Conservation (phyloP, 2,113 vertebrate genomes). For the Stegostoma tigrinum region DNA sequence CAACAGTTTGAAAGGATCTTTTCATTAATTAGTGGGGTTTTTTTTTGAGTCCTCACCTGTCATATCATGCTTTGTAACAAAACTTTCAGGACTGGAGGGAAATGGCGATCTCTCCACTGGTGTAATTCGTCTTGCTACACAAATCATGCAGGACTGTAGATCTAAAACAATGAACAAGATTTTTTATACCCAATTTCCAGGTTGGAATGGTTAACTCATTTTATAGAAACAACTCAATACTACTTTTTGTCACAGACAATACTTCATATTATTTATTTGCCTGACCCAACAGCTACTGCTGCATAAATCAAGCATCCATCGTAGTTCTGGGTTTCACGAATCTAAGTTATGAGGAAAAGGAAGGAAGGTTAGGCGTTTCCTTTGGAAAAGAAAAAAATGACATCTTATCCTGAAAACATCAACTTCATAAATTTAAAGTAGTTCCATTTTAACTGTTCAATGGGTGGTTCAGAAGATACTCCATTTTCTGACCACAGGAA, state of each 20-base stretch:
- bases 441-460: background rate
- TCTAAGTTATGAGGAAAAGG: background rate
- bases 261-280: background rate
- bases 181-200: background rate
- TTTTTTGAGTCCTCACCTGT: conserved; percentile 65
- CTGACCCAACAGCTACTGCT: background rate
- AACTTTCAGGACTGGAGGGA: conserved; percentile 70
- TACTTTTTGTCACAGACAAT: background rate
- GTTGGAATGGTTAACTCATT: background rate
- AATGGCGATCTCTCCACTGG: conserved; percentile 66
- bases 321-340: background rate
- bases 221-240: background rate
- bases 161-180: conserved; percentile 57
- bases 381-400: background rate
- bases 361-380: background rate
- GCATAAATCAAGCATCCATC: background rate
- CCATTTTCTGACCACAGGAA: background rate
- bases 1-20: background rate
- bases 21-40: background rate
- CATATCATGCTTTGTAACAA: conserved; percentile 89
- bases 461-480: background rate
- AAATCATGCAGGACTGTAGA: conserved; percentile 97
- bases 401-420: background rate
- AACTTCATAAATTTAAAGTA: background rate
- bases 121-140: conserved; percentile 84